phyloP scores from a whole-genome alignment of 2,888 invertebrate genomes.

The Rambutsinella grinnellia region DNA sequence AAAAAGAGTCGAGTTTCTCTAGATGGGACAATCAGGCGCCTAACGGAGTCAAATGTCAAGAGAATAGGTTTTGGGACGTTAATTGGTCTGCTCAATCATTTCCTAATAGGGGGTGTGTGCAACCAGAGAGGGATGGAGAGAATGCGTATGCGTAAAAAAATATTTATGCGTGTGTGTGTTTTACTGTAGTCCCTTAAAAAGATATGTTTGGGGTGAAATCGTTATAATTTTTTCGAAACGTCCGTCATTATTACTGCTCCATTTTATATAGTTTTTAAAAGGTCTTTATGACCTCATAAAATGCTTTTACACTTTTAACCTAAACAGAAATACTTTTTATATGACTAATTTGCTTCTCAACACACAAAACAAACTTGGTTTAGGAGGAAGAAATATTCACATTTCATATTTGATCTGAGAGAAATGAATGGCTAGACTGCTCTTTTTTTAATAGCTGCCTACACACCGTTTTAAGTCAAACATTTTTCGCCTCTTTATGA shows the following conservation, averaged over 20 bases:
- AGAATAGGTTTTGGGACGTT: slow-evolving; percentile 66
- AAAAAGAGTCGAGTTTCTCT: slow-evolving; percentile 64
- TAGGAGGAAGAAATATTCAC: not conserved
- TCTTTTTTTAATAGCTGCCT: too few species aligned
- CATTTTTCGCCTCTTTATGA: too few species aligned
- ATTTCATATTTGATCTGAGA: too few species aligned
- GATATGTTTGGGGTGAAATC: slow-evolving; percentile 29
- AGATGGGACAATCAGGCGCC: slow-evolving; percentile 67
- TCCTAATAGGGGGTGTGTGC: slow-evolving; percentile 66
- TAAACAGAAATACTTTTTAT: too few species aligned
- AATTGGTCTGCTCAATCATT: slow-evolving; percentile 67
- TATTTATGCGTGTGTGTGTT: slow-evolving; percentile 12
- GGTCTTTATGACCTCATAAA: slow-evolving; percentile 66
- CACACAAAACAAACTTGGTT: not conserved
- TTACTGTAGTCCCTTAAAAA: slow-evolving; percentile 5
- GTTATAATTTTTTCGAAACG: slow-evolving; percentile 19
- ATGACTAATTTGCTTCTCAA: slow-evolving; percentile 6
- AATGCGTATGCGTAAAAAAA: slow-evolving; percentile 11
- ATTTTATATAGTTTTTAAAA: slow-evolving; percentile 53
- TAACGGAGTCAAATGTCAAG: slow-evolving; percentile 66
- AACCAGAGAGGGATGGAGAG: slow-evolving; percentile 21
- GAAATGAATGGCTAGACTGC: too few species aligned
- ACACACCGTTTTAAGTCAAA: too few species aligned
- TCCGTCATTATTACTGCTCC: slow-evolving; percentile 51
- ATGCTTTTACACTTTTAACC: slow-evolving; percentile 63